These are phyloP conservation scores for Caenorhabditis sulstoni DNA, from an alignment of 2,888 invertebrate species.

Conservation along the genomic window DNA sequence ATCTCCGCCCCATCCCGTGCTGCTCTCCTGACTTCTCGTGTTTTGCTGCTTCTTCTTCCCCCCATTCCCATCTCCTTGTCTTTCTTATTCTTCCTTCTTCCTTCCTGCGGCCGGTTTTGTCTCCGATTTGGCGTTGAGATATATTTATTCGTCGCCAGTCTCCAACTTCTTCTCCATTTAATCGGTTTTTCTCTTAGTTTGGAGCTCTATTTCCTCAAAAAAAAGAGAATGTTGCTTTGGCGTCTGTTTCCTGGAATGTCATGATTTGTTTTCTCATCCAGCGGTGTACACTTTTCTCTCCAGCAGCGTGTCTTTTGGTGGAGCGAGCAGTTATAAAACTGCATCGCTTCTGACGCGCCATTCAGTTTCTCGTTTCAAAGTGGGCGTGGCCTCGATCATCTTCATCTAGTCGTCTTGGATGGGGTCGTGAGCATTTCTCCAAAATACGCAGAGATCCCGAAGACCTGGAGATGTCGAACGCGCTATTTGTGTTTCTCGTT, in stretches of 20 bases:
- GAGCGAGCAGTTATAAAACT: not conserved
- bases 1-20: slow-evolving; percentile 1
- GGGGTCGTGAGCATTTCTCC: not conserved
- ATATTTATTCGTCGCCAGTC: slow-evolving; percentile 18
- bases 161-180: slow-evolving; percentile 16
- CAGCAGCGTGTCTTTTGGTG: not conserved
- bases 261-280: not conserved
- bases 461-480: not conserved
- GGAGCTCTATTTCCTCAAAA: slow-evolving; percentile 10
- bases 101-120: not conserved
- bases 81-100: not conserved
- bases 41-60: slow-evolving; percentile 11
- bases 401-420: too few relatives aligned
- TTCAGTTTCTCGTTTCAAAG: too few relatives aligned
- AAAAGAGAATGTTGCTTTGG: slow-evolving; percentile 36
- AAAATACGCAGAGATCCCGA: not conserved
- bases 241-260: slow-evolving; percentile 1
- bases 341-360: too few relatives aligned
- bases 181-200: slow-evolving; percentile 39
- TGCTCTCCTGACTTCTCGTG: slow-evolving; percentile 8
- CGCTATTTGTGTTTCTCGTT: slow-evolving; percentile 10
- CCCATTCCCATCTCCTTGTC: not conserved
- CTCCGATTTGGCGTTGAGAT: slow-evolving; percentile 29
- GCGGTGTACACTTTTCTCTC: not conserved
- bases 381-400: too few relatives aligned